Evolutionary conservation across 2,113 vertebrate species (phyloP), one percentile per base, ranked within the genome.

Genomic region (Vicugna pacos): DNA sequence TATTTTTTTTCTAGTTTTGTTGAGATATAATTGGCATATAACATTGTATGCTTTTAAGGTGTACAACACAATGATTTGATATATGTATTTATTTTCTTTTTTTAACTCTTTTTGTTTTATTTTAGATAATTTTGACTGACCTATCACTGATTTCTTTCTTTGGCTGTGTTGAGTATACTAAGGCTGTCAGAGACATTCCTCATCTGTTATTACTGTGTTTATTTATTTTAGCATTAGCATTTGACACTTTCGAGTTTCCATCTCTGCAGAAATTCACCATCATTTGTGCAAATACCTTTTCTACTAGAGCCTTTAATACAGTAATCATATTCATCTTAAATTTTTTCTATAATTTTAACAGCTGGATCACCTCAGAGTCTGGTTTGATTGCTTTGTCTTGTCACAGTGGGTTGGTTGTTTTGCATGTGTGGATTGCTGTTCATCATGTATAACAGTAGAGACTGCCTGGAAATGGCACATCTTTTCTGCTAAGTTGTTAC

Each of bases 191-290:
- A 88, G 12, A 17, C 56, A 77, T 86, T 56, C 46, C 38, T 81
- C 67, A 60, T 76, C 38, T 73, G 35, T 85, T 80, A 58, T 85
- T 80, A 58, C 56, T 86, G 0, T 65, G 30, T 93, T 85, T 26
- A 64, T 90, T 73, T 86, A 65, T 73, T 95, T 85, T 79, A 48
- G 54, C 35, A 72, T 85, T 96, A 32, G 46, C 24, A 4, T 91
- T 54, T 94, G 58, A 60, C 12, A 80, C 8, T 85, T 67, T 67
- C 58, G 0, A 94, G 32, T 96, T 86, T 85, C 26, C 38, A 73
- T 91, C 11, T 72, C 56, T 65, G 56, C 30, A 79, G 85, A 85
- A 96, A 87, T 94, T 91, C 58, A 91, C 67, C 46, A 30, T 67
- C 73, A 86, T 73, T 82, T 35, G 28, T 91, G 67, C 81, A 30